Conservation (phyloP, 2,888 invertebrate species). For the Globia sparganii region DNA sequence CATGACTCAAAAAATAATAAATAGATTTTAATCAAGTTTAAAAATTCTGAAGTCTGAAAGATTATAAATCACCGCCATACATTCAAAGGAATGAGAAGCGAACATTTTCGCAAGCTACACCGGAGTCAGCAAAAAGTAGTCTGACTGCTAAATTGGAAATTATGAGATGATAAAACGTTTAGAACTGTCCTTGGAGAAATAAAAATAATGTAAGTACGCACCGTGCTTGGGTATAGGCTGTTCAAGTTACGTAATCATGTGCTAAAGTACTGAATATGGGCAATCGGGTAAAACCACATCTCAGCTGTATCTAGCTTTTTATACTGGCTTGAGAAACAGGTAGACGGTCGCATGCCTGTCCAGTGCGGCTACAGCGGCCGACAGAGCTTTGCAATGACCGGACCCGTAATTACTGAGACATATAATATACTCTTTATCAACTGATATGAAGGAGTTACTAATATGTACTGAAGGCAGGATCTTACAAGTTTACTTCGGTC, state of each 20-base stretch:
- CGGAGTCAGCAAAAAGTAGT: slow-evolving; percentile 45
- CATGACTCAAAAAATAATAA: slow-evolving; percentile 23
- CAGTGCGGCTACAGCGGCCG: slow-evolving; percentile 73
- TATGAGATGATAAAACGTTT: slow-evolving; percentile 39
- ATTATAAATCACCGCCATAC: slow-evolving; percentile 45
- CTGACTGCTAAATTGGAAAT: slow-evolving; percentile 48
- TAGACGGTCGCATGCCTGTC: slow-evolving; percentile 77
- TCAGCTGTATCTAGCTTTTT: slow-evolving; percentile 63
- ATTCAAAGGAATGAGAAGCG: slow-evolving; percentile 29
- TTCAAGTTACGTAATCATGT: slow-evolving; percentile 53
- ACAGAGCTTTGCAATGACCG: slow-evolving; percentile 43
- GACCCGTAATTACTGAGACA: slow-evolving; percentile 58
- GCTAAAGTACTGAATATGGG: slow-evolving; percentile 58
- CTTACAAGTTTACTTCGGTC: neutral
- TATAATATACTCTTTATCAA: slow-evolving; percentile 62
- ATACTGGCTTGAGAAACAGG: slow-evolving; percentile 70
- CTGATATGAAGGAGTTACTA: slow-evolving; percentile 24
- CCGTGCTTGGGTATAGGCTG: slow-evolving; percentile 29
- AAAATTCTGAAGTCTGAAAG: neutral
- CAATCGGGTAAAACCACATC: slow-evolving; percentile 64
- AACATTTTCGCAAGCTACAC: slow-evolving; percentile 37
- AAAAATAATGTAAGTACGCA: slow-evolving; percentile 36
- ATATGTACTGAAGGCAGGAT: neutral
- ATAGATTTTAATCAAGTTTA: slow-evolving; percentile 17
- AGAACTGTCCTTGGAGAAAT: slow-evolving; percentile 39